Evolutionary conservation across 2,113 vertebrate genomes (phyloP), one percentile per base, ranked within the genome.

Genomic region (Phalacrocorax aristotelis): DNA sequence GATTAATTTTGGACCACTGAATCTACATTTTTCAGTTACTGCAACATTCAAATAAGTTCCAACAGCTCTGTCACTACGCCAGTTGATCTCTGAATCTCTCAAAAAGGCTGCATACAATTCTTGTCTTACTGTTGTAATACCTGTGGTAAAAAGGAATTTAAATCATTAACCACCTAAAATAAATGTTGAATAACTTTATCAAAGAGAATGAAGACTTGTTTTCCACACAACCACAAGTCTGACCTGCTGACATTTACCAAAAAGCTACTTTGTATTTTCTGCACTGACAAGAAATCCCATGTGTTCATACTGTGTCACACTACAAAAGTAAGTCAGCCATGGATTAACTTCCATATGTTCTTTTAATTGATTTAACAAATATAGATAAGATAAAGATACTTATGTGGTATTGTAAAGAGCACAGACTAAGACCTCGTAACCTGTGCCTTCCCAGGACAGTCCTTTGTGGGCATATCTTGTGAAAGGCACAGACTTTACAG

Each of bases 281-380:
- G 16, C 54, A 4, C 79, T 51, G 68, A 78, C 51, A 64, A 91
- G 94, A 82, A 94, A 95, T 90, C 76, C 92, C 76, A 14, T 81
- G 76, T 62, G 87, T 14, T 95, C 65, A 29, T 64, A 38, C 55
- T 6, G 6, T 71, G 87, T 27, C 84, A 68, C 61, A 23, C 58
- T 44, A 12, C 80, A 91, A 74, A 97, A 93, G 77, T 95, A 83
- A 97, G 64, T 81, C 95, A 96, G 90, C 78, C 89, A 18, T 17
- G 91, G 97, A 97, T 96, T 97, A 97, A 85, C 91, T 97, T 89
- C 95, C 96, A 93, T 96, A 96, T 97, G 89, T 85, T 65, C 96
- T 93, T 74, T 55, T 80, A 97, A 91, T 88, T 78, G 89, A 90
- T 93, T 88, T 91, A 82, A 88, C 89, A 92, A 74, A 74, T 61